Conservation (phyloP, 2,113 vertebrate genomes). For the Entomyzon cyanotis region DNA sequence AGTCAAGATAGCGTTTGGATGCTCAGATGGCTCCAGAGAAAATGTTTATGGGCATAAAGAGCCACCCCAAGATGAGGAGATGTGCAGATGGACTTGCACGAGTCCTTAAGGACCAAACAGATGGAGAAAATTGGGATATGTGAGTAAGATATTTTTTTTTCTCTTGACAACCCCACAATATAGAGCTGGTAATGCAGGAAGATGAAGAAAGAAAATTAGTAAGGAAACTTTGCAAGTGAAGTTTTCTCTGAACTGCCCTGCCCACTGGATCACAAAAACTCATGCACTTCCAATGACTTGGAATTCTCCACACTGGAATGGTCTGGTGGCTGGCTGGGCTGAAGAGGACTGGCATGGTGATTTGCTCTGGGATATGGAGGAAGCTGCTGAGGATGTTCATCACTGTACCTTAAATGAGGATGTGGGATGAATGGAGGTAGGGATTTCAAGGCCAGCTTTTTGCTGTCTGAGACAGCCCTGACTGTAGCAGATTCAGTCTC, state of each 20-base stretch:
- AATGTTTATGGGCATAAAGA: not conserved
- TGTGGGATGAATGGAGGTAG: not conserved
- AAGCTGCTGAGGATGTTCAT: not conserved
- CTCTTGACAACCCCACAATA: not conserved
- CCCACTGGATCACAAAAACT: not conserved
- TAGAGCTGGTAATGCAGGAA: not conserved
- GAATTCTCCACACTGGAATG: not conserved
- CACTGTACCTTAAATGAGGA: not conserved
- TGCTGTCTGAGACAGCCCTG: not conserved
- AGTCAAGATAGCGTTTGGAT: not conserved
- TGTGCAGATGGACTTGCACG: not conserved
- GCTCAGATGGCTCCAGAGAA: not conserved
- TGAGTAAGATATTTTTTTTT: not conserved
- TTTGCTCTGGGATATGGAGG: not conserved
- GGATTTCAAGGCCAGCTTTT: not conserved
- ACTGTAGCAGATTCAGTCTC: not conserved
- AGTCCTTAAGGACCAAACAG: not conserved
- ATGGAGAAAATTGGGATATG: not conserved
- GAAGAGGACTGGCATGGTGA: not conserved
- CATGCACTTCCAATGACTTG: not conserved
- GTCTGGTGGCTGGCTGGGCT: not conserved
- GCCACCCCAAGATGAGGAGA: not conserved
- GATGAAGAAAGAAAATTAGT: not conserved
- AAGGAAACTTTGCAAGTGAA: not conserved
- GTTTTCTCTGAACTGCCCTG: not conserved